These are phyloP conservation scores for Ips typographus DNA, from an alignment of 1,140 invertebrate genomes.

Conservation along the genomic window DNA sequence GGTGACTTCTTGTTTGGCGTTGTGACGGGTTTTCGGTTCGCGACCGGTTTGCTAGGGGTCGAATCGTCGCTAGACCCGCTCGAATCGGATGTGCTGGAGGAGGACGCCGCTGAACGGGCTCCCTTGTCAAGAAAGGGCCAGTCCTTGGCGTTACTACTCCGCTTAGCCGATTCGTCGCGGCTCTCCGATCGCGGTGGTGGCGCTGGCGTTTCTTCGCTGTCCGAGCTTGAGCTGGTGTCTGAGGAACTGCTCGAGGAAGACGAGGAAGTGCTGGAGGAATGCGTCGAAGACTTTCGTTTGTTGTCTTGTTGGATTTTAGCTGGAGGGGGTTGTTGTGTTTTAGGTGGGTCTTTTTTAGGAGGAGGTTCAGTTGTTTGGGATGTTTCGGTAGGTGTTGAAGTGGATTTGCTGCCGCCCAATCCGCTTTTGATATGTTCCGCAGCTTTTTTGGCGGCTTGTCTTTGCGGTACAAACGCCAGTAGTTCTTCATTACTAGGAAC, in stretches of 20 bases:
- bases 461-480: slow-evolving; percentile 82
- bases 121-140: slow-evolving; percentile 56
- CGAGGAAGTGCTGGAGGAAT: slow-evolving; percentile 52
- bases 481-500: slow-evolving; percentile 68
- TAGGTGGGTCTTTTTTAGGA: slow-evolving; percentile 36
- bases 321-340: slow-evolving; percentile 39
- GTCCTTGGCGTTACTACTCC: slow-evolving; percentile 47
- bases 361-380: slow-evolving; percentile 38
- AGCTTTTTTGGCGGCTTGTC: slow-evolving; percentile 88
- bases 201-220: slow-evolving; percentile 47
- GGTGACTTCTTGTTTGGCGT: slow-evolving; percentile 18
- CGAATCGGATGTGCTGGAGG: slow-evolving; percentile 47
- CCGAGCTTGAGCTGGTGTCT: slow-evolving; percentile 50
- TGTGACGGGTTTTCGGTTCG: slow-evolving; percentile 7
- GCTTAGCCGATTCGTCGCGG: slow-evolving; percentile 43
- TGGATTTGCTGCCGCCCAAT: slow-evolving; percentile 64
- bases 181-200: slow-evolving; percentile 47
- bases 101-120: slow-evolving; percentile 48
- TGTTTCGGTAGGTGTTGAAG: slow-evolving; percentile 40
- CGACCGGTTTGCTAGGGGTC: slow-evolving; percentile 28
- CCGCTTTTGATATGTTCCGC: slow-evolving; percentile 86
- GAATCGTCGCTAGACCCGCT: slow-evolving; percentile 46
- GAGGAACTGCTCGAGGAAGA: slow-evolving; percentile 51
- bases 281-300: slow-evolving; percentile 50
- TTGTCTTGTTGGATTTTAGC: slow-evolving; percentile 45